Evolutionary conservation across 1,140 invertebrate species (phyloP).

Genomic region (Ceratina calcarata): DNA sequence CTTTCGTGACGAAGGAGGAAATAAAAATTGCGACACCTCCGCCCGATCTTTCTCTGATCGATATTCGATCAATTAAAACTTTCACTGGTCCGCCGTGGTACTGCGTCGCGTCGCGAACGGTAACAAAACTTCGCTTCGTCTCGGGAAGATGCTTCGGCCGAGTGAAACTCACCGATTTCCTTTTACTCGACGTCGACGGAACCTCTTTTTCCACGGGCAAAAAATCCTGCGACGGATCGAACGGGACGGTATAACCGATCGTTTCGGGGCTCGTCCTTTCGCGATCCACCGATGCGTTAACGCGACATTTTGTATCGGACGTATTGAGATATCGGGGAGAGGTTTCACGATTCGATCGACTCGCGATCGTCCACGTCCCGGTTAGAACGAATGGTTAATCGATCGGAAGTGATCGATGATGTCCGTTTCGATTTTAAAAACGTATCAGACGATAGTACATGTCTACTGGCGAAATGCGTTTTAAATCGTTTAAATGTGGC

Average conservation of each 20-base stretch:
- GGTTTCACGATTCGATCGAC: slow-evolving; percentile 17
- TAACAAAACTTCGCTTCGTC: no score
- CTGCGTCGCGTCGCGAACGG: neutral
- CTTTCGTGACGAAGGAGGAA: no score
- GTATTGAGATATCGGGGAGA: slow-evolving; percentile 36
- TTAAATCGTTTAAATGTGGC: no score
- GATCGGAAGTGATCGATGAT: slow-evolving; percentile 49
- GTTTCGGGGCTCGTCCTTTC: slow-evolving; percentile 13
- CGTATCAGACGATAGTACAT: no score
- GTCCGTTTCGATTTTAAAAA: neutral
- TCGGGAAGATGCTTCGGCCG: neutral
- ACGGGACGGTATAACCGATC: neutral
- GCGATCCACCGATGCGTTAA: slow-evolving; percentile 35
- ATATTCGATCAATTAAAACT: slow-evolving; percentile 25
- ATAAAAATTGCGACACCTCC: neutral
- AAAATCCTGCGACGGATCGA: neutral
- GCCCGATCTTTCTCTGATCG: neutral
- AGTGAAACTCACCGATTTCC: neutral
- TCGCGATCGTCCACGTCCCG: neutral
- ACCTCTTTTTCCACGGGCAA: neutral
- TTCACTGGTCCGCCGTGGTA: slow-evolving; percentile 8
- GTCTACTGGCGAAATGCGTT: no score
- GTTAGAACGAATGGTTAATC: slow-evolving; percentile 35
- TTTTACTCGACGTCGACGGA: neutral
- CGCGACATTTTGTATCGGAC: slow-evolving; percentile 32